Base-by-base conservation (phyloP, 1,140 invertebrate genomes). In the Vanessa tameamea region DNA sequence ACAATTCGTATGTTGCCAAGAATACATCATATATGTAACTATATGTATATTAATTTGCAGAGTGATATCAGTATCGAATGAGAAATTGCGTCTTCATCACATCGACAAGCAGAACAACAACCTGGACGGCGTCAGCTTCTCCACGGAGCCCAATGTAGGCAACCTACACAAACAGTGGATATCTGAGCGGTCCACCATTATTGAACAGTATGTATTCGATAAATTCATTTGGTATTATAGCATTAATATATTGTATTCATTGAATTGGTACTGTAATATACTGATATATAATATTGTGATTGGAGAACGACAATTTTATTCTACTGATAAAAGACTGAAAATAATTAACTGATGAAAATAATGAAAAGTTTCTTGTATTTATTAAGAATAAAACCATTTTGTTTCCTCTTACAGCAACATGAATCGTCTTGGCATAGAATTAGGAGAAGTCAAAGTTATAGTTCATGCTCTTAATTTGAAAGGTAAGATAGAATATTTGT, bases 391-490 rank as follows among this genome's bases (percentile, higher is more conserved):
- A 43, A 9, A 9, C 3, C 9, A 43, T 9, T 43, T 11, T 23
- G 0, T 66, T 85, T 81, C 78, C 86, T 80, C 83, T 91, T 93
- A 37, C 82, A 96, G 95, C 75, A 95, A 96, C 69, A 94, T 93
- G 78, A 93, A 84, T 53, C 93, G 94, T 43, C 93, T 96, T 64
- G 96, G 96, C 12, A 96, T 99, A n/a, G 94, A 96, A 50, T 92
- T 98, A 20, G 96, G 96, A 0, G 92, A 96, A 47, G 95, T 96
- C 1, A 88, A 95, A 5, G 91, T 97, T 6, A 82, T 99, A 1
- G 88, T 99, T 1, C 94, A 96, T 76, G 96, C 95, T n/a, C 93
- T 94, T 64, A 94, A 95, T 63, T 94, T 98, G 73, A 95, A 95
- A 83, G 94, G 93, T 83, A 82, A 83, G 61, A 55, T 55, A 23